A percentile compares a stretch with the other conserved stretches of the same genome.
phyloP scores from a whole-genome alignment of 2,113 vertebrate genomes.

The Pelmatolapia mariae region DNA sequence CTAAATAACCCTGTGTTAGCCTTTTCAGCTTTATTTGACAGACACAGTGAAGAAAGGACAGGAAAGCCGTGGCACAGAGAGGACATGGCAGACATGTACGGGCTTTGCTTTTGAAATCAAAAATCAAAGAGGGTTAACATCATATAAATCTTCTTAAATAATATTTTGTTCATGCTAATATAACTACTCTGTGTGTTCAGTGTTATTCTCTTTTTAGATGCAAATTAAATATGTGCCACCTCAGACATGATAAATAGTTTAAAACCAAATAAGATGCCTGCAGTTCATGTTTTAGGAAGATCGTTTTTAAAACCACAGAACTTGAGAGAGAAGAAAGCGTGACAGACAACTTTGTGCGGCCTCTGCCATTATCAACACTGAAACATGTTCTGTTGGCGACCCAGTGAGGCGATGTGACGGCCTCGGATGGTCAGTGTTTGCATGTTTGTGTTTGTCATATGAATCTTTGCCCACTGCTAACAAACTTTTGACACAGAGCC shows the following conservation, averaged over 20 bases:
- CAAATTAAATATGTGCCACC: neutral
- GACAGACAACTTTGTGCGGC: neutral
- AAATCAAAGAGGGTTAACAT: neutral
- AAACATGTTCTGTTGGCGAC: neutral
- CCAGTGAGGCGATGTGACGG: neutral
- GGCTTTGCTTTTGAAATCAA: neutral
- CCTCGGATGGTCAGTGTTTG: neutral
- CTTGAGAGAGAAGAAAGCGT: neutral
- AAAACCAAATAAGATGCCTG: neutral
- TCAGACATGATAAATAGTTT: neutral
- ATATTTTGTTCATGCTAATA: neutral
- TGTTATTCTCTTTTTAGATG: neutral
- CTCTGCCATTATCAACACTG: neutral
- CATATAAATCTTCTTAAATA: neutral
- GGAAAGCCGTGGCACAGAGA: neutral
- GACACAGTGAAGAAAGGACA: neutral
- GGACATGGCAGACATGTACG: neutral
- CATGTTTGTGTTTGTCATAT: neutral
- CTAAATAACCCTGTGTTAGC: neutral
- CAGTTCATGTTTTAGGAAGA: neutral
- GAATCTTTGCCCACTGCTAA: neutral
- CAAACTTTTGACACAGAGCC: neutral
- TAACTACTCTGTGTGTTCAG: neutral
- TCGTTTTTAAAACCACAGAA: neutral
- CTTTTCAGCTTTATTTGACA: neutral